Percentiles rank a stretch among this genome's conserved stretches.
Conservation (phyloP, 2,113 vertebrate genomes). For the Nibea albiflora region DNA sequence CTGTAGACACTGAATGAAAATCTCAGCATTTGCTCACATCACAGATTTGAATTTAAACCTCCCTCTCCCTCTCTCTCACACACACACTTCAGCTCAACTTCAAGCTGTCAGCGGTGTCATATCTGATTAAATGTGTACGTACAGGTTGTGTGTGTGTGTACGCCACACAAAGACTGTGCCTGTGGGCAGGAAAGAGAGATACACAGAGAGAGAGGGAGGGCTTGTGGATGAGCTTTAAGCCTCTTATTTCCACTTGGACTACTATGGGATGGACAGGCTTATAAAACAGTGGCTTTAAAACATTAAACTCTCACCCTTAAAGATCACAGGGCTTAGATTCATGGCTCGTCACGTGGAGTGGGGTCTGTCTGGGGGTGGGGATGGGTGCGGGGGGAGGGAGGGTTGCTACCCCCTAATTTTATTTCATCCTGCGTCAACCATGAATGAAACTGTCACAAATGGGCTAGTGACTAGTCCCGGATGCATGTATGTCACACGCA, state of each 20-base stretch:
- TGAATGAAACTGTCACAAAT: not conserved
- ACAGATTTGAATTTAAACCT: not conserved
- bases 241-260: constrained; percentile 76
- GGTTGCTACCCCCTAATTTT: not conserved
- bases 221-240: constrained; percentile 77
- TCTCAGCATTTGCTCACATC: too few species aligned
- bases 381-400: too few species aligned
- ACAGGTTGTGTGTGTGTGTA: not conserved
- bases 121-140: not conserved
- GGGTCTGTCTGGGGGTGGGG: too few species aligned
- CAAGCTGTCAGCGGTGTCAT: not conserved
- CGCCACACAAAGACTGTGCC: constrained; percentile 15
- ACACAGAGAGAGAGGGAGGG: constrained; percentile 28
- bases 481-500: constrained; percentile 45
- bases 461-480: constrained; percentile 38
- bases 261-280: constrained; percentile 62
- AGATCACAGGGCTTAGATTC: constrained; percentile 47
- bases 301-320: constrained; percentile 46
- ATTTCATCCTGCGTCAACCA: constrained; percentile 24
- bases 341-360: not conserved
- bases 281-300: constrained; percentile 64
- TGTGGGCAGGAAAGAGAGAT: constrained; percentile 41
- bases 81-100: not conserved
- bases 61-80: too few species aligned
- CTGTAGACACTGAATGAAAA: too few species aligned